Conservation (phyloP, 2,797 vertebrate genomes). For the Sebastes vulpes region DNA sequence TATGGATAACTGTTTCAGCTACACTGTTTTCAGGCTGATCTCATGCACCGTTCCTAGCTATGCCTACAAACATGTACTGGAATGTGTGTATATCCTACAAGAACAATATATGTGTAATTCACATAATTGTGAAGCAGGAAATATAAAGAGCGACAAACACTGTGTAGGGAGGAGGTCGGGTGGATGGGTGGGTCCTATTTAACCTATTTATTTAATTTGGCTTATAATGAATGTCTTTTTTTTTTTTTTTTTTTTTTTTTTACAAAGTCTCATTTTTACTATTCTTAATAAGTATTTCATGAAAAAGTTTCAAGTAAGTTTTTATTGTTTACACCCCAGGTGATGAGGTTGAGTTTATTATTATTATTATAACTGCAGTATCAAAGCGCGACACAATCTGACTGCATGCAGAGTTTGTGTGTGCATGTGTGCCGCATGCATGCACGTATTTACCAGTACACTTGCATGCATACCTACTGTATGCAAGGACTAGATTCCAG, state of each 20-base stretch:
- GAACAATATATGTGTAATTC: no score
- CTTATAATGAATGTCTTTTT: background rate
- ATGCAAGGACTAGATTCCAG: background rate
- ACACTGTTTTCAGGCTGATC: background rate
- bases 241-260: background rate
- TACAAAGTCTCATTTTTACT: background rate
- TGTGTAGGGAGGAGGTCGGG: no score
- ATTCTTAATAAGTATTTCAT: background rate
- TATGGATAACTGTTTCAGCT: constrained; percentile 18
- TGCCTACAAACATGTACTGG: background rate
- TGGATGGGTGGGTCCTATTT: no score
- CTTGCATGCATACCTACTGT: background rate
- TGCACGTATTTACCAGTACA: background rate
- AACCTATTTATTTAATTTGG: background rate
- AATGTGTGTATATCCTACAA: background rate
- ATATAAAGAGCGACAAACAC: no score
- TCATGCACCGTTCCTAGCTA: background rate
- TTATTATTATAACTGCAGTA: background rate
- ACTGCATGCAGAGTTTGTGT: background rate
- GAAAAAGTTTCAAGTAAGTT: background rate
- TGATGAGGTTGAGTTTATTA: background rate
- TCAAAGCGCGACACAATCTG: constrained; percentile 12
- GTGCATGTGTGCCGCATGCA: background rate
- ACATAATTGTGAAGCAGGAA: no score
- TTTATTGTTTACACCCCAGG: background rate